Evolutionary conservation across 2,888 invertebrate genomes (phyloP), one percentile per base, ranked within the genome.

Genomic region (Cataglyphis cursor): DNA sequence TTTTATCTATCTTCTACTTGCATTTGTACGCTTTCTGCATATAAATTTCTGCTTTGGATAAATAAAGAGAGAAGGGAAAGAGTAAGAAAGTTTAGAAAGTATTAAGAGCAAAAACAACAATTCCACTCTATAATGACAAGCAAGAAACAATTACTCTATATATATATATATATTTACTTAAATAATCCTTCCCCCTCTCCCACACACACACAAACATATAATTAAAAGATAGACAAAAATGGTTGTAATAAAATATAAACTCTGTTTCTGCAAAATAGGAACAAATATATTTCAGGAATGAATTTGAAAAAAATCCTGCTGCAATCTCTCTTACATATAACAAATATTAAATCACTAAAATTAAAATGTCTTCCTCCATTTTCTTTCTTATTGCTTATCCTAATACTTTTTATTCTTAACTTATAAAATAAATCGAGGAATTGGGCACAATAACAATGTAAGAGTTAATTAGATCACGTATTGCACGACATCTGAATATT

Each of bases 231-330:
- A 65, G 8, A 51, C 18, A 31, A 31, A 31, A 48, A 54, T 54
- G 9, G 15, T 54, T 76, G 18, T 44, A 28, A 65, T 12, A 48
- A 24, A 54, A n/a, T 28, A 41, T 54, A 15, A 64, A 24, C 24
- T 24, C 12, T 24, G 1, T 28, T 76, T 54, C 15, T 54, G 54
- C 6, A 76, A 54, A 54, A 68, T 76, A 76, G 76, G 54, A 66
- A 76, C 76, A 68, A 28, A 18, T 76, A 3, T 76, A 57, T 76
- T 66, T 76, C 38, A 41, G 2, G 28, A 66, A 24, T 76, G 51
- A 76, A 57, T 28, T 41, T 15, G n/a, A 76, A 76, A 76, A 65
- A 76, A 66, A 41, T 76, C 41, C 54, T 18, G 21, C 64, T 66
- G n/a, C 9, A 8, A 21, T 28, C 12, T 76, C 18, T 44, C 44